Conservation (phyloP, 1,140 invertebrate genomes). For the Mesaphorura yosii region DNA sequence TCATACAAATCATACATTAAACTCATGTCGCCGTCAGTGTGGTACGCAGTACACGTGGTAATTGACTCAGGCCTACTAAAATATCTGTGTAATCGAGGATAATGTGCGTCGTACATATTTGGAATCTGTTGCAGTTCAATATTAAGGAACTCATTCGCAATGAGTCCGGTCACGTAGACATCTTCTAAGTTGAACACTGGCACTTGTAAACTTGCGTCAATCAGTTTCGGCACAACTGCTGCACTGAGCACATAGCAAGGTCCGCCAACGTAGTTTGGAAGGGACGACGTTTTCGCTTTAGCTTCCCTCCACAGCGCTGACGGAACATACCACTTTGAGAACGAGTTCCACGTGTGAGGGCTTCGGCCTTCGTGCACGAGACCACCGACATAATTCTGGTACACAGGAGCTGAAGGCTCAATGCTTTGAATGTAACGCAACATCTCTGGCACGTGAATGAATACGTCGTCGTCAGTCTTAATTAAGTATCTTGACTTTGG, state of each 20-base stretch:
- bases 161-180: slow-evolving; percentile 68
- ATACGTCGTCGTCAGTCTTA: slow-evolving; percentile 42
- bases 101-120: neutral
- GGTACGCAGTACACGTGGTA: neutral
- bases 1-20: neutral
- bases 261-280: slow-evolving; percentile 27
- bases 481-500: slow-evolving; percentile 34
- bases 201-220: slow-evolving; percentile 51
- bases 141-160: neutral
- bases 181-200: slow-evolving; percentile 68
- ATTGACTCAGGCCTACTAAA: neutral
- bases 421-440: slow-evolving; percentile 21
- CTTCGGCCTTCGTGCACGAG: slow-evolving; percentile 8
- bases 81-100: neutral
- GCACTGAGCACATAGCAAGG: slow-evolving; percentile 57
- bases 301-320: slow-evolving; percentile 11
- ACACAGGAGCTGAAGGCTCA: neutral
- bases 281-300: neutral
- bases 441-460: slow-evolving; percentile 37
- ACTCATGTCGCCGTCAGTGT: neutral
- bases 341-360: slow-evolving; percentile 18
- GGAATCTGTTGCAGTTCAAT: slow-evolving; percentile 4
- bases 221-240: slow-evolving; percentile 52
- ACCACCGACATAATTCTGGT: slow-evolving; percentile 11
- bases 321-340: slow-evolving; percentile 26